These are phyloP conservation scores for Sebastes trivittatus DNA, from an alignment of 2,797 vertebrate genomes.

Conservation along the genomic window DNA sequence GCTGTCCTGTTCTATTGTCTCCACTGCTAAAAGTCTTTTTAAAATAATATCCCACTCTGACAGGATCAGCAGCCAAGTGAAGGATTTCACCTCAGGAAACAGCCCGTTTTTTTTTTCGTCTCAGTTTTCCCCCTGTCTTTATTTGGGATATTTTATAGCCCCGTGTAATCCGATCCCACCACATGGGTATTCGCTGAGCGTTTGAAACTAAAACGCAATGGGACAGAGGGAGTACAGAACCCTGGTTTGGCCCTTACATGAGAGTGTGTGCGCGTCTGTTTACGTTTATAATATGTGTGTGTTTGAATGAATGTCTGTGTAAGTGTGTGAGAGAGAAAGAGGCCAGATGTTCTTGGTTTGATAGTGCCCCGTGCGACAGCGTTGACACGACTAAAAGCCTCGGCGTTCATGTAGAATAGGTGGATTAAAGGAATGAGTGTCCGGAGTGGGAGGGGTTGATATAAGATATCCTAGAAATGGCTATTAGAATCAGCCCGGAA, in stretches of 20 bases:
- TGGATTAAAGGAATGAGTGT: constrained; percentile 60
- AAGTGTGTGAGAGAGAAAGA: constrained; percentile 50
- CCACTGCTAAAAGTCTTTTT: constrained; percentile 49
- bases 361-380: constrained; percentile 69
- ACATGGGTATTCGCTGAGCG: constrained; percentile 81
- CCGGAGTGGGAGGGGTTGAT: constrained; percentile 42
- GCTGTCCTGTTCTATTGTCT: constrained; percentile 73
- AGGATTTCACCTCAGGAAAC: constrained; percentile 77
- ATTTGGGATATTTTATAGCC: constrained; percentile 85
- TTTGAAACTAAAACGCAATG: constrained; percentile 81
- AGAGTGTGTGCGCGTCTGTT: constrained; percentile 50
- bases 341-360: constrained; percentile 80
- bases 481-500: constrained; percentile 51
- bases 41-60: constrained; percentile 57
- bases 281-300: constrained; percentile 59
- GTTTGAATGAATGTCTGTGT: constrained; percentile 60
- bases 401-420: constrained; percentile 62
- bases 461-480: constrained; percentile 56
- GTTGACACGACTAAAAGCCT: constrained; percentile 74
- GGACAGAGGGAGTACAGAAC: constrained; percentile 77
- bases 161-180: constrained; percentile 76
- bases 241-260: constrained; percentile 64
- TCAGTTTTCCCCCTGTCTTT: constrained; percentile 76
- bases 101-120: constrained; percentile 59
- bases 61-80: constrained; percentile 65